Evolutionary conservation across 2,888 invertebrate species (phyloP), one percentile per base, ranked within the genome.

Genomic region (Drosophila greeni): DNA sequence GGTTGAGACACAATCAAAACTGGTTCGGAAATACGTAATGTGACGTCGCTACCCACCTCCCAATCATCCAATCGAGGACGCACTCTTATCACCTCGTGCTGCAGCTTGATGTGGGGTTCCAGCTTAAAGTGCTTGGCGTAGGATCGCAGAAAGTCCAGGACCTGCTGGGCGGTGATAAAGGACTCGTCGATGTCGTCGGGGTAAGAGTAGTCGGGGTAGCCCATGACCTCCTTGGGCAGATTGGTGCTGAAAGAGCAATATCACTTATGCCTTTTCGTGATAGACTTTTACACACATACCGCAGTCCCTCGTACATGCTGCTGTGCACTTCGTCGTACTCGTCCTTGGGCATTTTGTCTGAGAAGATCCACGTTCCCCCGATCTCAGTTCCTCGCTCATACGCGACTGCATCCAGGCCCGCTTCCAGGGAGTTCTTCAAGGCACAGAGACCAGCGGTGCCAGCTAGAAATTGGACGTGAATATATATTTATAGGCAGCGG

Each of bases 361-460:
- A 94, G 86, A 95, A 97, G 2, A 95, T 93, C 98, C 98, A 98
- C 16, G 97, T 97, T 37, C 98, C 98, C n/a, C 97, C 97, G 20
- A 97, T 90, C 74, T 92, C 89, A 2, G 90, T 89, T 0, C 92
- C 91, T 86, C 95, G 94, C 87, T 98, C 98, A 86, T 94, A 94
- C 36, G 95, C 92, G 34, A 92, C 91, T 56, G 93, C 92, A 1
- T 90, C 89, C 57, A 91, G 81, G 40, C 89, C 90, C 53, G 86
- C 85, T 67, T 88, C 89, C 39, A 91, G 88, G 26, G 92, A 91
- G 82, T 95, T 94, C 52, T 93, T 91, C 5, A 95, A 92, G 0
- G 96, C 94, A 78, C 94, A 93, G 18, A 97, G 90, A 0, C 98
- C 98, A 0, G 97, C 95, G 0, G 95, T 95, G 5, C 97, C 98